These are phyloP conservation scores for Sylvicapra grimmia DNA, from an alignment of 2,113 vertebrate genomes.

Conservation along the genomic window DNA sequence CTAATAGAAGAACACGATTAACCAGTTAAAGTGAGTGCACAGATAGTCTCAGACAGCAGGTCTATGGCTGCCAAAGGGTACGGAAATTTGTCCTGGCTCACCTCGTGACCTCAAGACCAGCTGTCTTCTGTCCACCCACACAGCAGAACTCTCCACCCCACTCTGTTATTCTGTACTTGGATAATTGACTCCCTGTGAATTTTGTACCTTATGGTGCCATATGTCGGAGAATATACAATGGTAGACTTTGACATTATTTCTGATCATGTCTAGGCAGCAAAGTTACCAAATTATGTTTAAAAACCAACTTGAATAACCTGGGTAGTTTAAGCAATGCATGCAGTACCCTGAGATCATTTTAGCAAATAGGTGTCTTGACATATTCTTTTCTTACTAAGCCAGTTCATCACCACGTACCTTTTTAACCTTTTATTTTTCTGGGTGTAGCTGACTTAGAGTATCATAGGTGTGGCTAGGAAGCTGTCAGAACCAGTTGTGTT, in stretches of 20 bases:
- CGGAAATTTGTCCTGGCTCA: not conserved
- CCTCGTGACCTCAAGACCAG: not conserved
- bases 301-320: not conserved
- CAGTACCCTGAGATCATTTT: not conserved
- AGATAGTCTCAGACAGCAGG: not conserved
- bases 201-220: not conserved
- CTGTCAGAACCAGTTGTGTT: not conserved
- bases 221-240: not conserved
- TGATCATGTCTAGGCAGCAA: not conserved
- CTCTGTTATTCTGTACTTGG: not conserved
- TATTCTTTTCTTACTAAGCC: not conserved
- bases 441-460: not conserved
- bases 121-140: not conserved
- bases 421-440: constrained; percentile 2
- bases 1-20: not conserved
- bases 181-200: not conserved
- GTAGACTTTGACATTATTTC: not conserved
- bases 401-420: not conserved
- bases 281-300: not conserved
- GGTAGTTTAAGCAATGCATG: not conserved
- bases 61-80: too few species aligned
- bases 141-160: not conserved
- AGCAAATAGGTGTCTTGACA: not conserved
- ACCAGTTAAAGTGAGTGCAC: not conserved
- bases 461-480: not conserved